Evolutionary conservation across 2,888 invertebrate species (phyloP).

Genomic region (Lobophora halterata): DNA sequence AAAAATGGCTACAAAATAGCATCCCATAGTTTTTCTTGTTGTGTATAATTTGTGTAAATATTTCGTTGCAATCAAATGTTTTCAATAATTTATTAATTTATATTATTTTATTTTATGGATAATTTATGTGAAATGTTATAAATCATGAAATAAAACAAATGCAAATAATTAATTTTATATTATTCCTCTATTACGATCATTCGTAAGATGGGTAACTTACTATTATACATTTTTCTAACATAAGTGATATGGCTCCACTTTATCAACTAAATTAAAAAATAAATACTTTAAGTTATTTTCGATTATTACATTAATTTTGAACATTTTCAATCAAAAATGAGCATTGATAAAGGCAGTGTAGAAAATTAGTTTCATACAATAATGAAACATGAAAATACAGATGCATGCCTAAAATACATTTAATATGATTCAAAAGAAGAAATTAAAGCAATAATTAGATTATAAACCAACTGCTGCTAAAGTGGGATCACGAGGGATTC

Average conservation of each 20-base stretch:
- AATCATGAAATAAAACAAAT: slow-evolving; percentile 50
- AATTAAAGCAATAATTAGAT: too few species aligned
- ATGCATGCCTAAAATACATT: too few species aligned
- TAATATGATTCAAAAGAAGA: too few species aligned
- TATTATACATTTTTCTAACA: slow-evolving; percentile 54
- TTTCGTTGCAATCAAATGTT: slow-evolving; percentile 27
- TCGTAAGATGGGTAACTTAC: slow-evolving; percentile 67
- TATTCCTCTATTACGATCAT: slow-evolving; percentile 44
- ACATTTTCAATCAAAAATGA: slow-evolving; percentile 20
- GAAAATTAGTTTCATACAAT: slow-evolving; percentile 6
- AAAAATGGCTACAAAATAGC: too few species aligned
- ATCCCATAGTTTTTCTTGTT: too few species aligned
- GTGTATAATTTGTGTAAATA: slow-evolving; percentile 5
- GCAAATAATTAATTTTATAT: slow-evolving; percentile 42
- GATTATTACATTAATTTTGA: slow-evolving; percentile 17
- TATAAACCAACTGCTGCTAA: too few species aligned
- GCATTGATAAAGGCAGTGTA: slow-evolving; percentile 33
- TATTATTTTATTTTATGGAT: slow-evolving; percentile 28
- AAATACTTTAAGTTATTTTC: slow-evolving; percentile 25
- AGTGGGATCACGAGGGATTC: too few species aligned
- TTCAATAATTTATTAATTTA: slow-evolving; percentile 35
- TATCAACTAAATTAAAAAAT: slow-evolving; percentile 36
- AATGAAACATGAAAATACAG: too few species aligned
- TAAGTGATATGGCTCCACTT: slow-evolving; percentile 75
- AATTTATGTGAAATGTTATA: slow-evolving; percentile 22